Evolutionary conservation across 2,888 invertebrate species (phyloP).

Genomic region (Syritta pipiens): DNA sequence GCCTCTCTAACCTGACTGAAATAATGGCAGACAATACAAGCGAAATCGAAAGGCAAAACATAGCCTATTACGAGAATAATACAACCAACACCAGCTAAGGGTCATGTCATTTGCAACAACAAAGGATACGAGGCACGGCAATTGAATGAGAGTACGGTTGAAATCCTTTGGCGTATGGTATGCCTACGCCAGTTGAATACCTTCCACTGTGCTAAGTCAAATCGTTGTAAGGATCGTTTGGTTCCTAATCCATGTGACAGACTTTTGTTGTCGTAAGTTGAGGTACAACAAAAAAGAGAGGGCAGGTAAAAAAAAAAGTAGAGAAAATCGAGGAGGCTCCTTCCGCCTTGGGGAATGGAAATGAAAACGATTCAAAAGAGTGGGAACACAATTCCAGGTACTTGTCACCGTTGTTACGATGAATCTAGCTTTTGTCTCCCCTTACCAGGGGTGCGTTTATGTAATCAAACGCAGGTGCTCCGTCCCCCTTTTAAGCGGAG

Average conservation of each 20-base stretch:
- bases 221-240: slow-evolving; percentile 67
- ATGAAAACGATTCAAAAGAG: slow-evolving; percentile 38
- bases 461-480: slow-evolving; percentile 64
- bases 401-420: slow-evolving; percentile 64
- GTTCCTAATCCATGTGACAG: slow-evolving; percentile 62
- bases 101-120: slow-evolving; percentile 60
- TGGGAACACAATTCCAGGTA: slow-evolving; percentile 57
- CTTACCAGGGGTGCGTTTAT: slow-evolving; percentile 42
- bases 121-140: slow-evolving; percentile 53
- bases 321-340: slow-evolving; percentile 19
- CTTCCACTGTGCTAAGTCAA: slow-evolving; percentile 43
- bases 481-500: slow-evolving; percentile 7
- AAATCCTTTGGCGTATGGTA: slow-evolving; percentile 52
- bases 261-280: slow-evolving; percentile 49
- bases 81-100: slow-evolving; percentile 34
- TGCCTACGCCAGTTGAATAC: not conserved
- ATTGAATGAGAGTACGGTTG: slow-evolving; percentile 61
- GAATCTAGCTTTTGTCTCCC: slow-evolving; percentile 25
- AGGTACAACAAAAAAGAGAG: not conserved
- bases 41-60: slow-evolving; percentile 66
- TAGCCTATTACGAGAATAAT: slow-evolving; percentile 54
- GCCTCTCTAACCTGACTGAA: slow-evolving; percentile 14
- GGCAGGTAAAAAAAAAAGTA: slow-evolving; percentile 8
- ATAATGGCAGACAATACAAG: slow-evolving; percentile 37
- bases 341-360: not conserved